These are phyloP conservation scores for Shinisaurus crocodilurus DNA, from an alignment of 2,113 vertebrate species.

Conservation along the genomic window DNA sequence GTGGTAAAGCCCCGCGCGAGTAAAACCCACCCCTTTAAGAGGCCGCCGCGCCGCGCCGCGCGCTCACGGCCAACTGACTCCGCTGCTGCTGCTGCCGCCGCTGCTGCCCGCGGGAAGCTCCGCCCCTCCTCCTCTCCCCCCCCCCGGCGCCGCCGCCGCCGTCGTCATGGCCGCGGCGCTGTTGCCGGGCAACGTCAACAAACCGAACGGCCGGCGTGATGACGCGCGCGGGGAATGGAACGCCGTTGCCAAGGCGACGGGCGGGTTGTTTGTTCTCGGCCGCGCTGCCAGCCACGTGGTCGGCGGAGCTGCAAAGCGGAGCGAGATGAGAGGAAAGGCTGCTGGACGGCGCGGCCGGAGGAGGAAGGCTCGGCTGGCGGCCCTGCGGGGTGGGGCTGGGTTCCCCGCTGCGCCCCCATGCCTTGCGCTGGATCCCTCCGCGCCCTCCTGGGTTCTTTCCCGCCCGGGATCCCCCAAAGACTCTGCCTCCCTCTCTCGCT, in stretches of 20 bases:
- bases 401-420: constrained; percentile 1
- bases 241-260: constrained; percentile 81
- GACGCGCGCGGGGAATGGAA: constrained; percentile 73
- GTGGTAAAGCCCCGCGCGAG: neutral
- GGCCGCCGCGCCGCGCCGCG: neutral
- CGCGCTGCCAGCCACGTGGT: constrained; percentile 15
- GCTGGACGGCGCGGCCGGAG: neutral
- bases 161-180: constrained; percentile 63
- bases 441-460: no score
- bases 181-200: constrained; percentile 86
- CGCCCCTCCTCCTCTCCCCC: neutral
- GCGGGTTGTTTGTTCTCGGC: constrained; percentile 78
- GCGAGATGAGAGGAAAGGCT: neutral
- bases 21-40: no score
- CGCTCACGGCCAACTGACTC: neutral
- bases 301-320: constrained; percentile 20
- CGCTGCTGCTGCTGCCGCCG: rapidly evolving
- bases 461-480: neutral
- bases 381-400: constrained; percentile 62
- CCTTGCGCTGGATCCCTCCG: neutral
- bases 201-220: constrained; percentile 78
- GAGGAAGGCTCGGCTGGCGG: constrained; percentile 72
- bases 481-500: no score
- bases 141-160: constrained; percentile 47
- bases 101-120: neutral